These are phyloP conservation scores for Sesamia inferens DNA, from an alignment of 2,888 invertebrate species.

Conservation along the genomic window DNA sequence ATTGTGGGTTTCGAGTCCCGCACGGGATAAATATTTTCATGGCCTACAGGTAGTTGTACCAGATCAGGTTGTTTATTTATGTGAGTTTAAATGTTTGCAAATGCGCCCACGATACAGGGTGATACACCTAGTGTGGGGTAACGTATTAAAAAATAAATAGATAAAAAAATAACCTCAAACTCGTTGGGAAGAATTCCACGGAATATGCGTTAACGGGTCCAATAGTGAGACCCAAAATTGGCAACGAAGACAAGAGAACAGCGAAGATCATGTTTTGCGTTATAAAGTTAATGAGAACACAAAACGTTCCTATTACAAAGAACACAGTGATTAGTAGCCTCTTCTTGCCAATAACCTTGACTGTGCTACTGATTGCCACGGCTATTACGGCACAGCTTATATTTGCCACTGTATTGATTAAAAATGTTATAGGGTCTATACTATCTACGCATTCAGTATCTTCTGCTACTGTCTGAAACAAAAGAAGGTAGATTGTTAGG, in stretches of 20 bases:
- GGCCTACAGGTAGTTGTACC: too few species aligned
- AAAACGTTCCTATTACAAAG: constrained; percentile 76
- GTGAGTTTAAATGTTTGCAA: too few species aligned
- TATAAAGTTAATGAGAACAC: constrained; percentile 81
- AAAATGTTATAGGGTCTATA: constrained; percentile 79
- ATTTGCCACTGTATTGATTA: constrained; percentile 79
- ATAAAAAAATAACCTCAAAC: constrained; percentile 81
- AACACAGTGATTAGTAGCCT: constrained; percentile 75
- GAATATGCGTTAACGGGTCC: constrained; percentile 86
- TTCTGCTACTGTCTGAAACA: constrained; percentile 73
- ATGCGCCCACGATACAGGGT: too few species aligned
- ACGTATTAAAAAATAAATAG: too few species aligned
- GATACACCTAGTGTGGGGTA: too few species aligned
- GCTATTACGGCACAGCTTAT: constrained; percentile 77
- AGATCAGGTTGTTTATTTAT: too few species aligned
- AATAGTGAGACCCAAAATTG: constrained; percentile 78
- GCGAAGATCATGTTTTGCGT: constrained; percentile 80
- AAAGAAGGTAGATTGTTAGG: not conserved
- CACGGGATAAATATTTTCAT: too few species aligned
- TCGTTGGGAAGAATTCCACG: constrained; percentile 85
- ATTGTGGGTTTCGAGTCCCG: too few species aligned
- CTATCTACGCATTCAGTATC: constrained; percentile 76
- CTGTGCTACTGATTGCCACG: constrained; percentile 75
- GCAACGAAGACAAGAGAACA: constrained; percentile 78
- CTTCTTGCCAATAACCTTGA: constrained; percentile 84